phyloP scores from a whole-genome alignment of 1,140 invertebrate genomes.

The Delia radicum region DNA sequence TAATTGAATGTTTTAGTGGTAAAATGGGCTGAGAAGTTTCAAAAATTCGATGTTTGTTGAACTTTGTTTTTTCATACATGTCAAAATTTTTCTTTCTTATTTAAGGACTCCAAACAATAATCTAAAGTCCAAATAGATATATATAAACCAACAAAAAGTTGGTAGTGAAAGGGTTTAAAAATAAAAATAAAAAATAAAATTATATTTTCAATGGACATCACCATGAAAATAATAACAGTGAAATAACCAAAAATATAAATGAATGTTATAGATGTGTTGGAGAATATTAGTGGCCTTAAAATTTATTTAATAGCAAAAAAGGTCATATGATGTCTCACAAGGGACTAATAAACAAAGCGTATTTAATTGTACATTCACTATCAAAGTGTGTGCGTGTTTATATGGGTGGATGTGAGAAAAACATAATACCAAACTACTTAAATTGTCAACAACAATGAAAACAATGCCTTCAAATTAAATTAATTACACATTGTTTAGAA shows the following conservation, averaged over 20 bases:
- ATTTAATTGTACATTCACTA: not conserved
- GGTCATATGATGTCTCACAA: conserved; percentile 12
- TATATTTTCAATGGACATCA: not conserved
- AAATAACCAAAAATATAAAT: not conserved
- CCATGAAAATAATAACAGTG: not conserved
- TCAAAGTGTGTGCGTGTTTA: not conserved
- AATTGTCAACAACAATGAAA: conserved; percentile 10
- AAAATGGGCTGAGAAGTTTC: no score
- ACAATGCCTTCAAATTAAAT: not conserved
- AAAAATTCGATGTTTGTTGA: no score
- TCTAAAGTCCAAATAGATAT: no score
- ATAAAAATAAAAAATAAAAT: not conserved
- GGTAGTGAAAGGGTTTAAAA: no score
- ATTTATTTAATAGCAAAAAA: not conserved
- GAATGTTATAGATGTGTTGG: not conserved
- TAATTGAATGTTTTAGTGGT: no score
- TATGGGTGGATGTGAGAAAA: not conserved
- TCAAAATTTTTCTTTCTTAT: no score
- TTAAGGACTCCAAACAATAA: no score
- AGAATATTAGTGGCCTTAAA: not conserved
- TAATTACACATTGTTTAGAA: not conserved
- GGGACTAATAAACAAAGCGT: conserved; percentile 16
- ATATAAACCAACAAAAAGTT: no score
- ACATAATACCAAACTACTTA: conserved; percentile 9
- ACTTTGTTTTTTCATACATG: no score